Base-by-base conservation (phyloP, 1,140 invertebrate species). In the Drosophila navojoa region DNA sequence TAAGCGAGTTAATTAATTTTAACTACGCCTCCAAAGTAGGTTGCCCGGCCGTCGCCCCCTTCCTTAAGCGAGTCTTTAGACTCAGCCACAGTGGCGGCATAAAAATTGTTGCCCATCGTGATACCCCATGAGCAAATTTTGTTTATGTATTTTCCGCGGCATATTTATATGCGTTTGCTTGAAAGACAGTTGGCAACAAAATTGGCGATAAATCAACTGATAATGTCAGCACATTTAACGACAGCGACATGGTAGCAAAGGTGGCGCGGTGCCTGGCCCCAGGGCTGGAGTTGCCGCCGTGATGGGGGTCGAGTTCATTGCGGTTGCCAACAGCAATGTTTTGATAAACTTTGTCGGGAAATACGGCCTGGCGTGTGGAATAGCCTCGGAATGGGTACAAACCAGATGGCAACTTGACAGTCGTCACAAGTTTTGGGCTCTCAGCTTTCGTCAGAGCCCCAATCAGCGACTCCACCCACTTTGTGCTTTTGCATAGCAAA, bases 151-250 rank as follows among this genome's bases (percentile, higher is more conserved):
- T 75, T 82, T 15, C 40, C 66, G 57, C 53, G 54, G 35, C 67
- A 71, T 64, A 70, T 80, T 80, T 71, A 80, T 54, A 70, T 61
- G 45, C 72, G 55, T 71, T 64, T 22, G 63, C 59, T 58, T 67
- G 54, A 25, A 63, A 60, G 35, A 52, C 71, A 70, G 76, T 79
- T 71, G 73, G 61, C 66, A 81, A 77, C 81, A 67, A 75, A 87
- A 89, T 89, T 87, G 84, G 70, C 84, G 58, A 89, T 89, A 89
- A 89, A 89, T 89, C 84, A 89, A 80, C 80, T 80, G 79, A 89
- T 89, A 89, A 89, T 89, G 79, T 89, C 84, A 53, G 54, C 76
- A 68, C 84, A 89, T 87, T 87, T 77, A 77, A 80, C 71, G 63
- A 76, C 66, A 54, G 32, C 42, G 27, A 27, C 38, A 16, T 42